Conservation (phyloP, 1,140 invertebrate genomes). For the Penaeus chinensis region DNA sequence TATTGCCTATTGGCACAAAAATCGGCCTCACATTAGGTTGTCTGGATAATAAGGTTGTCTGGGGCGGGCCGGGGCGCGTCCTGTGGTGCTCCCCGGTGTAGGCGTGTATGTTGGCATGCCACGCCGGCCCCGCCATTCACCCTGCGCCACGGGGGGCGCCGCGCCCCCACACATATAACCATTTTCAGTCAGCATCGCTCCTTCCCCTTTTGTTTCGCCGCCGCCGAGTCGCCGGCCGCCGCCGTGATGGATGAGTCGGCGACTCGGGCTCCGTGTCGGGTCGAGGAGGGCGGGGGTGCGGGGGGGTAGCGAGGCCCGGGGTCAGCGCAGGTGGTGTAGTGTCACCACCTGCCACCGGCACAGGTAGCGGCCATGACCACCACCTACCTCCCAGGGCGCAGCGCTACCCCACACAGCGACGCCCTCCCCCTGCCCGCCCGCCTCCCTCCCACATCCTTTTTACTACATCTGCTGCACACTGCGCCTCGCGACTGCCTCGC, state of each 20-base stretch:
- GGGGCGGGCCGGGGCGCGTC: slow-evolving; percentile 2
- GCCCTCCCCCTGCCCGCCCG: neutral
- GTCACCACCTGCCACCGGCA: too few relatives aligned
- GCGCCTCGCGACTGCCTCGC: too few relatives aligned
- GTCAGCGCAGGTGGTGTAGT: neutral
- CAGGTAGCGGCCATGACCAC: too few relatives aligned
- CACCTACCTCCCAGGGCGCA: too few relatives aligned
- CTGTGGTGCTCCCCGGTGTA: slow-evolving; percentile 1
- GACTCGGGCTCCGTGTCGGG: neutral
- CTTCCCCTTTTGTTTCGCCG: neutral
- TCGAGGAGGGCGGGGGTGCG: neutral
- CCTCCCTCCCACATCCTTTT: neutral
- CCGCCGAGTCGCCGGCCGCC: neutral
- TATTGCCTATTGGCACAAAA: slow-evolving; percentile 19
- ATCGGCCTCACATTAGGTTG: neutral
- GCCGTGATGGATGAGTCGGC: neutral
- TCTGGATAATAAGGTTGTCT: slow-evolving; percentile 34
- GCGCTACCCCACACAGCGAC: neutral
- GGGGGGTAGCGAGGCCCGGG: neutral
- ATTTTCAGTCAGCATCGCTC: slow-evolving; percentile 9
- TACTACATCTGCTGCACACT: too few relatives aligned
- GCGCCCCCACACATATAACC: slow-evolving; percentile 10
- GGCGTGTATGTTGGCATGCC: slow-evolving; percentile 34
- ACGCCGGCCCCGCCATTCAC: slow-evolving; percentile 32
- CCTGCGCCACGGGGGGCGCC: slow-evolving; percentile 32